A percentile compares a stretch with the other conserved stretches of the same genome.
These are phyloP conservation scores for Scomber colias DNA, from an alignment of 2,113 vertebrate species.

Conservation along the genomic window DNA sequence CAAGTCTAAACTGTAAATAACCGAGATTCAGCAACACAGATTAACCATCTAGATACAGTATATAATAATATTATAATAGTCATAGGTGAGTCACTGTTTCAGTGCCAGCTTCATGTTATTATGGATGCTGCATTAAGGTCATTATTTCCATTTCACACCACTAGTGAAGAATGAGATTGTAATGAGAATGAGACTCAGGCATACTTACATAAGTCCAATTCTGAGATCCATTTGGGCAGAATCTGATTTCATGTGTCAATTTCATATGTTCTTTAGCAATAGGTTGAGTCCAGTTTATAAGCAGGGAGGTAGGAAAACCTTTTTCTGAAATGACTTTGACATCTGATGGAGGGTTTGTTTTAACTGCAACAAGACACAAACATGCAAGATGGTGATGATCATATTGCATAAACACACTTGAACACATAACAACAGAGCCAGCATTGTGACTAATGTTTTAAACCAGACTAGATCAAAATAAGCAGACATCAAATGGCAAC, in stretches of 20 bases:
- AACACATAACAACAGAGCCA: too few relatives aligned
- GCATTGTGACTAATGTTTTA: not conserved
- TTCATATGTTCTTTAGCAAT: conserved; percentile 1
- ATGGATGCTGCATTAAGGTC: too few relatives aligned
- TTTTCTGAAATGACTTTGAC: conserved; percentile 77
- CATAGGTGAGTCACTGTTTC: too few relatives aligned
- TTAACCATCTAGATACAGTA: too few relatives aligned
- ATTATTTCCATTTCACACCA: not conserved
- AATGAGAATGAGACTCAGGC: not conserved
- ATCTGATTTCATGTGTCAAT: conserved; percentile 88
- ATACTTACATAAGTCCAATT: conserved; percentile 88
- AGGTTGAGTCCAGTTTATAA: conserved; percentile 86
- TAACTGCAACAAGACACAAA: conserved; percentile 82
- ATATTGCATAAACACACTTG: too few relatives aligned
- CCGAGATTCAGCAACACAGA: too few relatives aligned
- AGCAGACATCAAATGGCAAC: not conserved
- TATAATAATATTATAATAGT: too few relatives aligned
- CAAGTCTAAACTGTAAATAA: too few relatives aligned
- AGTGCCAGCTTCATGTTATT: too few relatives aligned
- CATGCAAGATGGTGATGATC: not conserved
- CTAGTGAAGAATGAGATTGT: too few relatives aligned
- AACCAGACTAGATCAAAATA: not conserved
- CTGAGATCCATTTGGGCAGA: conserved; percentile 67
- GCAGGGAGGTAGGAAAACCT: conserved; percentile 83
- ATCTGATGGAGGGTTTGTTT: conserved; percentile 87